Base-by-base conservation (phyloP, 35 echinoderm and acorn worm species). In the Amphiura filiformis region DNA sequence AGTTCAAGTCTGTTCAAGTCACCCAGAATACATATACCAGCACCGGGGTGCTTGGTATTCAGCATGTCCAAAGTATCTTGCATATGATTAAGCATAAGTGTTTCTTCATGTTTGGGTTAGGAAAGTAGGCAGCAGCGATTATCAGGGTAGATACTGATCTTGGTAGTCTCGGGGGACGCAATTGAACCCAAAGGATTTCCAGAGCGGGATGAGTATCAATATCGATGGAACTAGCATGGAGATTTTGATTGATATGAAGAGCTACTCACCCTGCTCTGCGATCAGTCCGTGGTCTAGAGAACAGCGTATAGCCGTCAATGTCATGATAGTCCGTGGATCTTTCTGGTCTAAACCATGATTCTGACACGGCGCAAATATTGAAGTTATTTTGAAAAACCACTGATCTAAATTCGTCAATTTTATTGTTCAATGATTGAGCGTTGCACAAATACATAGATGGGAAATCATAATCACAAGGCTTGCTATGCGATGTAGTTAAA, bases 131-230 rank as follows among this genome's bases (percentile, higher is more conserved):
- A 57, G 30, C 0, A 5, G 26, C 39, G 31, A 84, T 32, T 14
- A 84, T 61, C 44, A 84, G 0, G 1, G 81, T 23, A 32, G 81
- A 84, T 1, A 84, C 81, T 9, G 39, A 7, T 34, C 33, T 32
- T 18, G 90, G 90, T 57, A 92, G 57, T 2, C 90, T 28, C 39
- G 57, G n/a, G 35, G 90, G 90, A 31, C 84, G 40, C n/a, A 92
- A 39, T 86, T 81, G 41, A 0, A 87, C 57, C 76, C 90, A 86
- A 39, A 92, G 35, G 36, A 84, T 52, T 37, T 92, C 90, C 32
- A 86, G 78, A 57, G 86, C 42, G 1, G 26, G 36, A 23, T 80
- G 81, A n/a, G 42, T 80, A 30, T 83, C 76, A 37, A 90, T 35
- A 28, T 76, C 56, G 36, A 79, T 52, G 9, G 39, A 30, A 38